Evolutionary conservation across 1,140 invertebrate species (phyloP).

Genomic region (Orius insidiosus): DNA sequence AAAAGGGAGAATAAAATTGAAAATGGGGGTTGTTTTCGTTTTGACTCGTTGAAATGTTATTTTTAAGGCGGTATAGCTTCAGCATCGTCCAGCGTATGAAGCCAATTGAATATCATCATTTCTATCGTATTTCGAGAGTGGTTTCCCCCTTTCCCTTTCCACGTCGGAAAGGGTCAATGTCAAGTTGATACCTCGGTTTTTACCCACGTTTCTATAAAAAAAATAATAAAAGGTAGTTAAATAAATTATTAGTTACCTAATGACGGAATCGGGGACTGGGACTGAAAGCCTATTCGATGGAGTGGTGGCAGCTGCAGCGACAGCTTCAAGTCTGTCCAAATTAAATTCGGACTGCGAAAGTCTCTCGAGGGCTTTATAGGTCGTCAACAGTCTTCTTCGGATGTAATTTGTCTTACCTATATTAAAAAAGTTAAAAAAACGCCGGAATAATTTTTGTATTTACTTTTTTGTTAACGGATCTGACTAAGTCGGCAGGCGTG

Average conservation of each 20-base stretch:
- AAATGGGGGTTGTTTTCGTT: not conserved
- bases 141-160: slow-evolving; percentile 62
- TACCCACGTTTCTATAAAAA: slow-evolving; percentile 19
- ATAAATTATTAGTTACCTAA: not conserved
- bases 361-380: slow-evolving; percentile 61
- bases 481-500: slow-evolving; percentile 52
- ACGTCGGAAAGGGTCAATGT: slow-evolving; percentile 57
- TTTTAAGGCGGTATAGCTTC: slow-evolving; percentile 5
- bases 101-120: slow-evolving; percentile 90
- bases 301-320: slow-evolving; percentile 29
- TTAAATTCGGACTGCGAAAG: slow-evolving; percentile 70
- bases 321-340: slow-evolving; percentile 49
- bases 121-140: slow-evolving; percentile 67
- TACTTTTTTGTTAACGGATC: slow-evolving; percentile 70
- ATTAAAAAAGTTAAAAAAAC: too few relatives aligned
- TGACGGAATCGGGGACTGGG: slow-evolving; percentile 25
- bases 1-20: too few relatives aligned
- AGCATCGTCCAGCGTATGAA: slow-evolving; percentile 59
- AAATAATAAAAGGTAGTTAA: too few relatives aligned
- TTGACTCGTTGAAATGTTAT: slow-evolving; percentile 1
- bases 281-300: slow-evolving; percentile 17
- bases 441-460: slow-evolving; percentile 15
- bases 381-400: slow-evolving; percentile 50
- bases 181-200: slow-evolving; percentile 26
- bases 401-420: slow-evolving; percentile 56